These are phyloP conservation scores for Hermodice carunculata DNA, from an alignment of 2,888 invertebrate species.

Conservation along the genomic window DNA sequence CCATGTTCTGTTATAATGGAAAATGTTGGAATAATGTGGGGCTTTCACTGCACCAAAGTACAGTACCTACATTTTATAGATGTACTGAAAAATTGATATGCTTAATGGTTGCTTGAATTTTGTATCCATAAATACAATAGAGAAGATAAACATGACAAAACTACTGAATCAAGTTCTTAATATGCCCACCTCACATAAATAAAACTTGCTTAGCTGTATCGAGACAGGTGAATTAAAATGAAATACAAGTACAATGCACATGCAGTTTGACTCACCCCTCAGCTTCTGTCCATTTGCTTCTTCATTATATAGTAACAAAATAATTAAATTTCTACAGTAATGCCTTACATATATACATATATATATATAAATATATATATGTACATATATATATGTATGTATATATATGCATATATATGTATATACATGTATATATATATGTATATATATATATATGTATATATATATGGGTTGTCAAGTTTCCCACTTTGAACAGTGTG, in stretches of 20 bases:
- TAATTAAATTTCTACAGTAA: not conserved
- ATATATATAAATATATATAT: constrained; percentile 15
- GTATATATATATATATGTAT: not conserved
- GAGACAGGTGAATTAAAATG: not conserved
- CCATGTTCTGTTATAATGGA: too few species aligned
- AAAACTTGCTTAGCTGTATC: too few species aligned
- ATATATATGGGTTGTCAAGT: not conserved
- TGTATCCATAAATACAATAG: too few species aligned
- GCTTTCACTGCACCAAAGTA: too few species aligned
- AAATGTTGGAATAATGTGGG: too few species aligned
- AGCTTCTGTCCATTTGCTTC: not conserved
- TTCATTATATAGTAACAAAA: not conserved
- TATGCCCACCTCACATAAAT: too few species aligned
- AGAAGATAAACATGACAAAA: too few species aligned
- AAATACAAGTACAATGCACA: not conserved
- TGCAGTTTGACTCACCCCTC: not conserved
- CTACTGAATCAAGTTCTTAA: too few species aligned
- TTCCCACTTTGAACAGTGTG: not conserved
- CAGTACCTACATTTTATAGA: too few species aligned
- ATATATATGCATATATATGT: not conserved
- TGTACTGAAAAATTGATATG: too few species aligned
- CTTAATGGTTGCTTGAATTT: too few species aligned
- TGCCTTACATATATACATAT: not conserved
- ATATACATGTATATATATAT: not conserved
- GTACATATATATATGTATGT: not conserved